Conservation (phyloP, 2,888 invertebrate genomes). For the Melanostoma scalare region DNA sequence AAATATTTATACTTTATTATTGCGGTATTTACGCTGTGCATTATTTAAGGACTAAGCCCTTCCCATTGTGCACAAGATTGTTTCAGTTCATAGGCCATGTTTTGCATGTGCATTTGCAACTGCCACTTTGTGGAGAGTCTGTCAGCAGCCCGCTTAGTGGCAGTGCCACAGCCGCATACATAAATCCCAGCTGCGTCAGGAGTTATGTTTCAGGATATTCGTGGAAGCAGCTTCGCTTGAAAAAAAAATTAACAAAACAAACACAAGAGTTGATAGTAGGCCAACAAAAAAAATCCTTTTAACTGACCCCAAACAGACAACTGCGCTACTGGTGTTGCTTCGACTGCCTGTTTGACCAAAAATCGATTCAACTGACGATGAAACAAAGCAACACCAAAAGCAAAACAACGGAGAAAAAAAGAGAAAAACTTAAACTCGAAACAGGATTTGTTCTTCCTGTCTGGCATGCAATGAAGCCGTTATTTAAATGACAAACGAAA, state of each 20-base stretch:
- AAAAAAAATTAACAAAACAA: conserved; percentile 18
- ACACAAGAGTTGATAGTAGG: conserved; percentile 7
- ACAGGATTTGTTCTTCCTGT: conserved; percentile 71
- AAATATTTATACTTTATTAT: conserved; percentile 80
- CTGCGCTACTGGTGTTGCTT: conserved; percentile 17
- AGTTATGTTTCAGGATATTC: conserved; percentile 65
- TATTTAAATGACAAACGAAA: conserved; percentile 73
- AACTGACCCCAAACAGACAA: conserved; percentile 58
- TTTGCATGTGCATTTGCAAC: conserved; percentile 1
- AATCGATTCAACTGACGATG: conserved; percentile 51
- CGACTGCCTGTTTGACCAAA: conserved; percentile 46
- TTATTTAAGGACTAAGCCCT: conserved; percentile 63
- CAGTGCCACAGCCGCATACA: conserved; percentile 43
- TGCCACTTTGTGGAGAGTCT: conserved; percentile 57
- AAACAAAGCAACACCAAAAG: conserved; percentile 37
- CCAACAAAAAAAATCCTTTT: conserved; percentile 45
- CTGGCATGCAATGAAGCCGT: conserved; percentile 73
- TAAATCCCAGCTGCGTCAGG: conserved; percentile 54
- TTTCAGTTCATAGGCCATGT: conserved; percentile 11
- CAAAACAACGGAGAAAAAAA: conserved; percentile 20
- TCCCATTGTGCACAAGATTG: background rate
- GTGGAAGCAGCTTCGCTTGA: conserved; percentile 46
- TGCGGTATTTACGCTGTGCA: conserved; percentile 76
- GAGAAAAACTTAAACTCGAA: conserved; percentile 42
- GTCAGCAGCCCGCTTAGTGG: conserved; percentile 37